These are phyloP conservation scores for Rhamnusium bicolor DNA, from an alignment of 2,888 invertebrate genomes.

Conservation along the genomic window DNA sequence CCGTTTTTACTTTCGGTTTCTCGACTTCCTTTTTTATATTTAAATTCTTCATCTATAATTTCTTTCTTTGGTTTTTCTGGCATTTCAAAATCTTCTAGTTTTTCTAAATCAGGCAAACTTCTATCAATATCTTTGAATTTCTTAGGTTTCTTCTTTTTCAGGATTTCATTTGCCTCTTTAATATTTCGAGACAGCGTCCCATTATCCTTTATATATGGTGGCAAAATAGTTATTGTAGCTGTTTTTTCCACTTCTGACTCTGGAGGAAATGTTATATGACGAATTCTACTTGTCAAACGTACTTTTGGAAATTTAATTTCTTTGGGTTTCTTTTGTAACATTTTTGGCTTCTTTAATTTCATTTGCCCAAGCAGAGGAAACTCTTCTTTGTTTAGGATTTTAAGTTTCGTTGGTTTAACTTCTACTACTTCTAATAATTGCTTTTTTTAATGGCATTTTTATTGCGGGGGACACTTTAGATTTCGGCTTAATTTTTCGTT, in stretches of 20 bases:
- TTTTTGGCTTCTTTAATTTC: slow-evolving; percentile 74
- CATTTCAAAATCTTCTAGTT: slow-evolving; percentile 66
- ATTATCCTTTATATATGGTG: slow-evolving; percentile 62
- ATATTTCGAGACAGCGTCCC: slow-evolving; percentile 71
- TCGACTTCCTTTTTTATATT: slow-evolving; percentile 49
- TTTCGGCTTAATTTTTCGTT: slow-evolving; percentile 32
- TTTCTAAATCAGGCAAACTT: slow-evolving; percentile 68
- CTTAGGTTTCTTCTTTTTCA: slow-evolving; percentile 64
- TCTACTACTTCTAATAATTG: slow-evolving; percentile 53
- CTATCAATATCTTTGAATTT: slow-evolving; percentile 66
- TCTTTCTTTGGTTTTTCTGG: slow-evolving; percentile 56
- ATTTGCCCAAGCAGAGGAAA: slow-evolving; percentile 74
- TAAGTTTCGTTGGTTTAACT: slow-evolving; percentile 53
- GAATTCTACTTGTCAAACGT: slow-evolving; percentile 80
- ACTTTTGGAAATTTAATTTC: slow-evolving; percentile 76
- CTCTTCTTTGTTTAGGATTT: slow-evolving; percentile 57
- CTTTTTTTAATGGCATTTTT: slow-evolving; percentile 37
- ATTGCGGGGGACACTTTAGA: not conserved
- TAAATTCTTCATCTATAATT: slow-evolving; percentile 58
- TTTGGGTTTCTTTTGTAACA: slow-evolving; percentile 53
- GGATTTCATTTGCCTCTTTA: slow-evolving; percentile 68
- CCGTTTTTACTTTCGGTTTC: slow-evolving; percentile 36
- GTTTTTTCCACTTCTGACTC: slow-evolving; percentile 61
- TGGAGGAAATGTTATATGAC: slow-evolving; percentile 71
- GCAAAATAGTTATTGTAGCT: slow-evolving; percentile 62